Conservation (phyloP, 2,888 invertebrate species). For the Acleris holmiana region DNA sequence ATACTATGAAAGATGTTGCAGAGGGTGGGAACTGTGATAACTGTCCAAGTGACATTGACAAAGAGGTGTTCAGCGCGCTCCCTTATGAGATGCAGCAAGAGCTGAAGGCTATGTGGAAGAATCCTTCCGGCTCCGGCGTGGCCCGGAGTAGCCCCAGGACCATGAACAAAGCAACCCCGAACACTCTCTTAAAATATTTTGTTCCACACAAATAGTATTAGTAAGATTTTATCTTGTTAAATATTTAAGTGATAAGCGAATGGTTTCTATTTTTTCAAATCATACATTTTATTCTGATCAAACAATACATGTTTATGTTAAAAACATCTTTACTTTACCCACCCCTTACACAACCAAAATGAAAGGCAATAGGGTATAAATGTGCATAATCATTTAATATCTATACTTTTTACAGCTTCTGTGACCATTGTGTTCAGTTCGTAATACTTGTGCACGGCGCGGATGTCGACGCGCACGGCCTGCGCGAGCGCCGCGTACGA, state of each 20-base stretch:
- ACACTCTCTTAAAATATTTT: constrained; percentile 88
- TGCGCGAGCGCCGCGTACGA: constrained; percentile 87
- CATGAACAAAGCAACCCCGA: constrained; percentile 83
- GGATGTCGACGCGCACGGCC: constrained; percentile 80
- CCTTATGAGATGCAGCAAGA: constrained; percentile 90
- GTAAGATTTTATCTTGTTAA: constrained; percentile 80
- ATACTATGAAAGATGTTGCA: constrained; percentile 68
- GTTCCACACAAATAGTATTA: constrained; percentile 87
- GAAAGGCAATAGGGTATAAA: constrained; percentile 54
- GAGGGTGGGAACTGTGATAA: constrained; percentile 73
- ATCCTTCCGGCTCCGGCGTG: constrained; percentile 72
- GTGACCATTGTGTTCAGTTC: constrained; percentile 86
- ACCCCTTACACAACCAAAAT: constrained; percentile 32
- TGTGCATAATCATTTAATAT: constrained; percentile 81
- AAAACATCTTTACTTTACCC: constrained; percentile 50
- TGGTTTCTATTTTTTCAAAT: constrained; percentile 85
- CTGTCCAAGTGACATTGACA: constrained; percentile 88
- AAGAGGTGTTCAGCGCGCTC: constrained; percentile 88
- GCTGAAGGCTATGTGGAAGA: constrained; percentile 87
- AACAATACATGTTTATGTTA: constrained; percentile 82
- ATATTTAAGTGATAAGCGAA: constrained; percentile 82
- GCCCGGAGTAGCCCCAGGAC: constrained; percentile 75
- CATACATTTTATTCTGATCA: constrained; percentile 84
- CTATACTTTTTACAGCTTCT: constrained; percentile 84
- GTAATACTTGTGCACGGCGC: constrained; percentile 84